Evolutionary conservation across 64 coral and sea anemone genomes (phyloP).

Genomic region (Platygyra sinensis): DNA sequence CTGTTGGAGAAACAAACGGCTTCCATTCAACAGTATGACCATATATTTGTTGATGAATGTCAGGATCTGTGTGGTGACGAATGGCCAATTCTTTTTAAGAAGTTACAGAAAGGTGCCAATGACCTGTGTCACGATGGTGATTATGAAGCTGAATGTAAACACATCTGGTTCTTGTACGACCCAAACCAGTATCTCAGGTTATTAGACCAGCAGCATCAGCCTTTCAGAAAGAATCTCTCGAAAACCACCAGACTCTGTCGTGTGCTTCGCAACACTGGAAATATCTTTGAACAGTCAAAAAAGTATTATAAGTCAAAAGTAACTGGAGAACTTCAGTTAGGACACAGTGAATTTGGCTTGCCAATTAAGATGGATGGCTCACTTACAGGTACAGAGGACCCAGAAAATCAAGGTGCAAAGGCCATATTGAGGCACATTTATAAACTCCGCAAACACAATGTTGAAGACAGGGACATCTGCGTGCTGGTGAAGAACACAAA

Average conservation of each 20-base stretch:
- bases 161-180: constrained; percentile 76
- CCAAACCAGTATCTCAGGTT: constrained; percentile 64
- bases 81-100: constrained; percentile 48
- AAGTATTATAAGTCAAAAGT: constrained; percentile 26
- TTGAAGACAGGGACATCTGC: constrained; percentile 6
- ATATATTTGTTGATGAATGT: constrained; percentile 81
- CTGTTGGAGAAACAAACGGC: not conserved
- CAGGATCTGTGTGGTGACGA: constrained; percentile 45
- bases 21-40: constrained; percentile 34
- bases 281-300: constrained; percentile 47
- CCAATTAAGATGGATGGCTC: not conserved
- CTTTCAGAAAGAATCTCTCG: not conserved
- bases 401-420: not conserved
- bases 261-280: constrained; percentile 65
- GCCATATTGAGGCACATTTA: not conserved
- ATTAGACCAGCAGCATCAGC: not conserved
- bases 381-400: not conserved
- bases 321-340: not conserved
- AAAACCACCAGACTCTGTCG: not conserved
- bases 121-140: not conserved
- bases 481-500: not conserved
- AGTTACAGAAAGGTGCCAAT: not conserved
- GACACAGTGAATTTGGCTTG: constrained; percentile 40
- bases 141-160: not conserved
- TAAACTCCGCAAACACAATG: not conserved